Evolutionary conservation across 2,113 vertebrate genomes (phyloP), one percentile per base, ranked within the genome.

Genomic region (Vulpes vulpes): DNA sequence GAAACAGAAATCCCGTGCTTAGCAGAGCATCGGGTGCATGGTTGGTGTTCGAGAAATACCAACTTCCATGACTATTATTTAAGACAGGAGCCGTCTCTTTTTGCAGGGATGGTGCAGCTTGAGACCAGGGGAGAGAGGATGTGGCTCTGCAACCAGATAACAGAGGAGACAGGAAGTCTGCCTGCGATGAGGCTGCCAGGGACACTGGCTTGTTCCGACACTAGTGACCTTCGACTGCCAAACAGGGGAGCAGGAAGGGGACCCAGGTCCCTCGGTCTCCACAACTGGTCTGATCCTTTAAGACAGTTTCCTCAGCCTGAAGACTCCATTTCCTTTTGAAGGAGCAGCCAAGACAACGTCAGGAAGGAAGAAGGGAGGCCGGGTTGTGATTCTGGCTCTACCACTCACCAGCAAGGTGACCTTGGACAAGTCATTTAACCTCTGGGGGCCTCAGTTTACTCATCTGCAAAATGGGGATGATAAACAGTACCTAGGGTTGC

Each of bases 151-250:
- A 8, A 91, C 20, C 3, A 10, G 32, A 22, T 43, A 27, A 30
- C 60, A 81, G 94, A 81, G 67, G 83, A 67, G 92, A 76, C 74
- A 80, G 96, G 92, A 95, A 90, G 74, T 74, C 67, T 23, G 89
- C 57, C 89, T 82, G 65, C 7, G 22, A 22, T 2, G 73, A 88
- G 89, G 89, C 43, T 64, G 43, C 65, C 27, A 0, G 0, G 32
- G 81, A 73, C 38, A 30, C 3, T 32, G 35, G 32, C 74, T 59
- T 81, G 49, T 89, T 73, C 89, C 8, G 15, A 83, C 62, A 83
- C 67, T n/a, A 49, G 65, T 38, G 97, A 69, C 95, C 78, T 67
- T n/a, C 0, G 2, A 32, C 23, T 12, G 60, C 17, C 74, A 25
- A 81, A 38, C 2, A 25, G 30, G 57, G 59, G 65, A 57, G 30